Percentiles rank a stretch among this genome's conserved stretches.
These are phyloP conservation scores for Nemurella pictetii DNA, from an alignment of 2,888 invertebrate species.

Conservation along the genomic window DNA sequence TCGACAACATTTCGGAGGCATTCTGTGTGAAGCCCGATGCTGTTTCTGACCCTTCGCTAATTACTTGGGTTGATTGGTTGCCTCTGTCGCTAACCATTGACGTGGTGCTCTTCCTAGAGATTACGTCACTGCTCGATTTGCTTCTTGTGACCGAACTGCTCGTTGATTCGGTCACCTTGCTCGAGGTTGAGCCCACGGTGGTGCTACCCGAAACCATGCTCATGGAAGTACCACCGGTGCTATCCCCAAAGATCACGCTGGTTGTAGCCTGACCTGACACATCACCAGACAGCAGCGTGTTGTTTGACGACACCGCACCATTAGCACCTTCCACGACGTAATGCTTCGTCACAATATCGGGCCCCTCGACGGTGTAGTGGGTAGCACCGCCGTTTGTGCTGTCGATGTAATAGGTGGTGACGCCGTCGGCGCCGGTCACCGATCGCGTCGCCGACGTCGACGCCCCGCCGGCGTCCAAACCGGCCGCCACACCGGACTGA, in stretches of 20 bases:
- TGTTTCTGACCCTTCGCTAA: not conserved
- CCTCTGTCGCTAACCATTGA: constrained; percentile 7
- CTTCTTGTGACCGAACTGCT: constrained; percentile 21
- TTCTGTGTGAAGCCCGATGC: not conserved
- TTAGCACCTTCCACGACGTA: not conserved
- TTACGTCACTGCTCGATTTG: constrained; percentile 28
- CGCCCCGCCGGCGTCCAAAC: not conserved
- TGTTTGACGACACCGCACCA: not conserved
- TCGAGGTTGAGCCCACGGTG: not conserved
- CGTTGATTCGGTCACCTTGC: constrained; percentile 18
- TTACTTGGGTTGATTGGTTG: not conserved
- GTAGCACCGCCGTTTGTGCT: not conserved
- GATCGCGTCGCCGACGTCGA: not conserved
- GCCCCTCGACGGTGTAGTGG: not conserved
- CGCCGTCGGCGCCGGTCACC: not conserved
- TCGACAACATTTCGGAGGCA: not conserved
- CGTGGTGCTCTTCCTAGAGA: not conserved
- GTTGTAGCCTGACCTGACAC: not conserved
- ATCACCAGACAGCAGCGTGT: not conserved
- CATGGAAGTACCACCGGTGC: not conserved
- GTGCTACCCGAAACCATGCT: not conserved
- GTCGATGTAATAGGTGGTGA: not conserved
- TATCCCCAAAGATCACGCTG: not conserved
- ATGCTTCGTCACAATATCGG: not conserved
- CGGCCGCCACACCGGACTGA: not conserved